Conservation (phyloP, 2,113 vertebrate species). For the Mus pahari region DNA sequence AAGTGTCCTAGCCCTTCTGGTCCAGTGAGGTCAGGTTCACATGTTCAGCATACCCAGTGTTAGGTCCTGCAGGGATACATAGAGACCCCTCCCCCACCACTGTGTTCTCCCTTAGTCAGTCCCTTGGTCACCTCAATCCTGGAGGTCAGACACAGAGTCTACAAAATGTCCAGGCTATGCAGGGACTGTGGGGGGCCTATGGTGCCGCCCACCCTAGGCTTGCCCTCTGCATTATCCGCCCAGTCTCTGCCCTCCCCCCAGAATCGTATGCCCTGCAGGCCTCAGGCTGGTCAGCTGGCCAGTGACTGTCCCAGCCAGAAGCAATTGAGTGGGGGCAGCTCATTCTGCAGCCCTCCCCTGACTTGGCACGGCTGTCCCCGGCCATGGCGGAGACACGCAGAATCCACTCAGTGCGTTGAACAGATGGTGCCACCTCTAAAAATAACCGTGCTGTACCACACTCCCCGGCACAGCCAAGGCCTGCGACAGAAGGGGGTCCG, state of each 20-base stretch:
- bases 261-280: background rate
- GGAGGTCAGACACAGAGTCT: background rate
- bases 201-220: background rate
- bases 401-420: conserved; percentile 72
- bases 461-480: conserved; percentile 64
- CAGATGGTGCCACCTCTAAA: conserved; percentile 78
- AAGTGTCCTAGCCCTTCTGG: background rate
- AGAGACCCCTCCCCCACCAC: too few species aligned
- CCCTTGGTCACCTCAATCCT: background rate
- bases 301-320: background rate
- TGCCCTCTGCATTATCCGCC: background rate
- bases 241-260: background rate
- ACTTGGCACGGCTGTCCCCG: conserved; percentile 63
- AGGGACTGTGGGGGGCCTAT: background rate
- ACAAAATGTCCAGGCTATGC: background rate
- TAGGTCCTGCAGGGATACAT: background rate
- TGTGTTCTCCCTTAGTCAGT: background rate
- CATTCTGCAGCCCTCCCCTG: conserved; percentile 43
- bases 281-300: background rate
- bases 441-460: conserved; percentile 64
- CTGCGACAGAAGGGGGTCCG: conserved; percentile 73
- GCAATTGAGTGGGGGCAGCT: background rate
- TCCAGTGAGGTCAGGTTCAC: accelerated
- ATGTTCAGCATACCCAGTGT: background rate
- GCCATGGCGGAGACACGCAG: conserved; percentile 64